Evolutionary conservation across 2,113 vertebrate species (phyloP), one percentile per base, ranked within the genome.

Genomic region (Agapornis roseicollis): DNA sequence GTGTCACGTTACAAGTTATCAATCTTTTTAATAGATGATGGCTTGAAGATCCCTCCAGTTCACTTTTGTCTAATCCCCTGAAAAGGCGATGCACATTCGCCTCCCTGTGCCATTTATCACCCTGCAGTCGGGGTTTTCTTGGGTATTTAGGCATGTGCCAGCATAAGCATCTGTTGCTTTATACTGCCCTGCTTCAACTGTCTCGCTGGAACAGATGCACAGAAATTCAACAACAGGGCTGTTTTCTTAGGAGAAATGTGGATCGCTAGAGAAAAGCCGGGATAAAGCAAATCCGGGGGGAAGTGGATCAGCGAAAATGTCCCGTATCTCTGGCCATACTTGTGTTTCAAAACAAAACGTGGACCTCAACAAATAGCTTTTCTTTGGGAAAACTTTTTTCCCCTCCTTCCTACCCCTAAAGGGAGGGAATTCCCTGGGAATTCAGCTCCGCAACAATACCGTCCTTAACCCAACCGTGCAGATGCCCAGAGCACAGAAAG

Each of bases 51-150:
- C 90, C 94, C 88, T 92, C 96, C 82, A 92, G 96, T 93, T 96
- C 96, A 97, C 96, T 97, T 97, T 97, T 95, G 94, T 96, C 94
- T 95, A 90, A 94, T 92, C 94, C 95, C 90, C 95, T 97, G 92
- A 96, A 97, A 96, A 96, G 96, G 95, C 95, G 65, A 97, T 77
- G 70, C 92, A 90, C 94, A 90, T 95, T 94, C 65, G 80, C 92
- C 85, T 93, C 88, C 53, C 94, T 23, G 90, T 94, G 95, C 96
- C 96, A 94, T 97, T 96, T 95, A 97, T 97, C 96, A 97, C 96
- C 94, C 95, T 92, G 86, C 94, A 88, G 95, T 94, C 65, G 29
- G 96, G 95, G 96, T 93, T 96, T 97, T 96, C 95, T 93, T 94
- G 92, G 96, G 95, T 94, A 96, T 94, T 97, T 94, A 97, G 94